Evolutionary conservation across 2,888 invertebrate species (phyloP), one percentile per base, ranked within the genome.

Genomic region (Eremobia ochroleuca): DNA sequence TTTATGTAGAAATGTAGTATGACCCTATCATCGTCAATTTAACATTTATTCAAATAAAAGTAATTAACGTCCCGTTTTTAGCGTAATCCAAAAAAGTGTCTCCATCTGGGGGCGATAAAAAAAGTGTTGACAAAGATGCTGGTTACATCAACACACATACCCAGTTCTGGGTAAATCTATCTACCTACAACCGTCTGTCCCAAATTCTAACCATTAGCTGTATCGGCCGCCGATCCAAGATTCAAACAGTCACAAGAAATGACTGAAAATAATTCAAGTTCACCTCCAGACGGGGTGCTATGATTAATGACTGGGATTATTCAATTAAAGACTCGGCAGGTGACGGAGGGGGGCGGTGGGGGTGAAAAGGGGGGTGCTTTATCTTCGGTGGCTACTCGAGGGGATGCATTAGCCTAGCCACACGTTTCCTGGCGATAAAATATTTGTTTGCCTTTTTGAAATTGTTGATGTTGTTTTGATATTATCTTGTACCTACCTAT

Each of bases 301-400:
- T 97, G 97, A 97, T 97, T 97, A 97, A 97, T 97, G 97, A 96
- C 94, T 91, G 92, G 94, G 96, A 97, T 97, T 97, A 97, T 97
- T 97, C 96, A 97, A 97, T 97, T 97, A 97, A 96, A 95, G 95
- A 94, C 94, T 93, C 92, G 92, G 93, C 95, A 96, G 96, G 96
- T 95, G 94, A 93, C 93, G 91, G 91, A 90, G 90, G 93, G 86
- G 87, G 81, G 40, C 77, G 79, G 85, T 2, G 37, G 58, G 82
- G 82, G 81, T 81, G 72, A 21, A 75, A 68, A 69, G 71, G 86
- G 87, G 85, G 86, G 72, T 67, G 81, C 91, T 93, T 92, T 93
- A 92, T 93, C 93, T 93, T 91, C 90, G 88, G 86, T 87, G 92
- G 93, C 92, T 92, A 92, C 92, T 93, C 90, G 87, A 91, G 90